Evolutionary conservation across 2,797 vertebrate species (phyloP), one percentile per base, ranked within the genome.

Genomic region (Rhincodon typus): DNA sequence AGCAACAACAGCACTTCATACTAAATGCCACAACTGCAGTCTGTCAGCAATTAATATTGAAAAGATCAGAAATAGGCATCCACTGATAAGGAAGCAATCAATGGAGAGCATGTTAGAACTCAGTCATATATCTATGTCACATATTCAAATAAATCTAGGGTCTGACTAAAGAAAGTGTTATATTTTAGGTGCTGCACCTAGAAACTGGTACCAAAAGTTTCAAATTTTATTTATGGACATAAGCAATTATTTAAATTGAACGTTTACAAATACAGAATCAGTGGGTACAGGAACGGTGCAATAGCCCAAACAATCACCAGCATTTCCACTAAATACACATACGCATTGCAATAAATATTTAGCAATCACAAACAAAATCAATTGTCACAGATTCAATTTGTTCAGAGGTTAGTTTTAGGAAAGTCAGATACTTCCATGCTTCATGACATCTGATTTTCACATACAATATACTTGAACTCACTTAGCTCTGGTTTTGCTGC

Each of bases 401-500:
- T 30, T 84, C 82, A 19, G 6, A 8, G 5, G 15, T 57, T 62
- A 53, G 84, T 50, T 50, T 38, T 84, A 84, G 82, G 42, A 84
- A 84, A 5, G 42, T 6, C 82, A 84, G 42, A 7, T 46, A 84
- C 6, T 25, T 84, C 21, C 5, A 38, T 4, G n/a, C 21, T 17
- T 23, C 27, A 88, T 34, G 34, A 23, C 53, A 46, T 34, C 6
- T 69, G 53, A 30, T 25, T 93, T 88, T 69, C 66, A 34, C 25
- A 25, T 17, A 21, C 34, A 38, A 69, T 87, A 88, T n/a, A 70
- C 27, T 96, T 96, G 57, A 95, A 96, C 98, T 98, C 98, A 99
- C 99, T 99, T 97, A 98, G 97, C 95, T 99, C 98, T 95, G 99
- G 98, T 96, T 99, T 99, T 96, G 99, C 99, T 96, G 99, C 98